phyloP scores from a whole-genome alignment of 2,113 vertebrate species.

The Cricetomys ansorgei region DNA sequence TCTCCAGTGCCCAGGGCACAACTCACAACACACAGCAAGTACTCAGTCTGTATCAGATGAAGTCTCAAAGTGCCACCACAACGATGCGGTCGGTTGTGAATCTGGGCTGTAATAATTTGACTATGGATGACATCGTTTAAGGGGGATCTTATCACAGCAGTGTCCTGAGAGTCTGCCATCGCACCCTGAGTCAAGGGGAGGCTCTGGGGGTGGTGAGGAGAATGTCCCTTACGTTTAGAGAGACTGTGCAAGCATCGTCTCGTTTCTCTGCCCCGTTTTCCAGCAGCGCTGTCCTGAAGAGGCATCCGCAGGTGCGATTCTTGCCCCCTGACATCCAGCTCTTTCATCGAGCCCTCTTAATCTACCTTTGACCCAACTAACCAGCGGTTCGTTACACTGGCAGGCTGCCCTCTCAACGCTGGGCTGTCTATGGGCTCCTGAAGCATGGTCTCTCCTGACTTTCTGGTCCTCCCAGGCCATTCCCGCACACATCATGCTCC shows the following conservation, averaged over 20 bases:
- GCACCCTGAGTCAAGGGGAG: neutral
- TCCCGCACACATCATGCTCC: neutral
- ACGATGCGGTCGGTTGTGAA: neutral
- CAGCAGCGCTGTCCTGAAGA: neutral
- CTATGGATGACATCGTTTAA: neutral
- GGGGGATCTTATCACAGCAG: neutral
- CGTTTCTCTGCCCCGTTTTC: slow-evolving; percentile 13
- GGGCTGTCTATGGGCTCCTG: neutral
- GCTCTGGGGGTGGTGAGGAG: neutral
- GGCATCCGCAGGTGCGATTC: neutral
- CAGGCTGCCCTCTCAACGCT: neutral
- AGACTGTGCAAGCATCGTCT: neutral
- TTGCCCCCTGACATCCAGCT: neutral
- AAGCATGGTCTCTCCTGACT: neutral
- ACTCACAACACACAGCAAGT: neutral
- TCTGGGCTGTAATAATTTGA: neutral
- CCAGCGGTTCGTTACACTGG: neutral
- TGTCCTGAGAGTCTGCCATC: neutral
- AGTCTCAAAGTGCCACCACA: neutral
- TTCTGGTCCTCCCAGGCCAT: neutral
- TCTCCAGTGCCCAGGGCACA: neutral
- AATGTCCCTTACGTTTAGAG: neutral
- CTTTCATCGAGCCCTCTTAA: neutral
- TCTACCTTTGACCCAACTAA: neutral
- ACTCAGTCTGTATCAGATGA: neutral